A percentile compares a stretch with the other conserved stretches of the same genome.
These are phyloP conservation scores for Lobophora halterata DNA, from an alignment of 2,888 invertebrate genomes.

Conservation along the genomic window DNA sequence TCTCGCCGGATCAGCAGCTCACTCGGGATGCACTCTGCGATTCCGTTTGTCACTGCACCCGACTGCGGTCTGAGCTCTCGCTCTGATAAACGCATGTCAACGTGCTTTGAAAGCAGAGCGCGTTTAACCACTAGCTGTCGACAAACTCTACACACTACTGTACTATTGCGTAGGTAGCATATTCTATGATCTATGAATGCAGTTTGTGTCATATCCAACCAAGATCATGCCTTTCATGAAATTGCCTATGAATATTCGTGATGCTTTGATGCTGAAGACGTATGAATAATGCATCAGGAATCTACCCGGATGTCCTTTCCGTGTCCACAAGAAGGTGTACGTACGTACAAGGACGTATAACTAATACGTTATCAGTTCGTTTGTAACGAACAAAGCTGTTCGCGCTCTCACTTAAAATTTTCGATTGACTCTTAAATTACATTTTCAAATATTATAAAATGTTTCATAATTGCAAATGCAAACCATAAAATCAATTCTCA, in stretches of 20 bases:
- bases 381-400: too few relatives aligned
- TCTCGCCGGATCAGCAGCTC: conserved; percentile 75
- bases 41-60: conserved; percentile 76
- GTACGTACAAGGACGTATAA: too few relatives aligned
- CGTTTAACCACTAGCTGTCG: conserved; percentile 56
- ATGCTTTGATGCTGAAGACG: conserved; percentile 15
- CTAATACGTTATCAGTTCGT: too few relatives aligned
- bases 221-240: conserved; percentile 19
- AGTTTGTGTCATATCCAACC: conserved; percentile 23
- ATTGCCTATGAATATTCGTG: conserved; percentile 24
- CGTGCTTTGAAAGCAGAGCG: conserved; percentile 66
- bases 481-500: too few relatives aligned
- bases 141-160: conserved; percentile 28
- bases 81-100: conserved; percentile 77
- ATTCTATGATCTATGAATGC: conserved; percentile 27
- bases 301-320: conserved; percentile 2
- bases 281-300: conserved; percentile 17
- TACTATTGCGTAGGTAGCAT: conserved; percentile 20
- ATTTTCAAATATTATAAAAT: too few relatives aligned
- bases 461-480: too few relatives aligned
- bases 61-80: conserved; percentile 67
- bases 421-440: too few relatives aligned
- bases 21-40: conserved; percentile 76
- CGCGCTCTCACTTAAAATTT: too few relatives aligned
- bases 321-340: conserved; percentile 6